Conservation (phyloP, 2,888 invertebrate genomes). For the Ramazzottius varieornatus region DNA sequence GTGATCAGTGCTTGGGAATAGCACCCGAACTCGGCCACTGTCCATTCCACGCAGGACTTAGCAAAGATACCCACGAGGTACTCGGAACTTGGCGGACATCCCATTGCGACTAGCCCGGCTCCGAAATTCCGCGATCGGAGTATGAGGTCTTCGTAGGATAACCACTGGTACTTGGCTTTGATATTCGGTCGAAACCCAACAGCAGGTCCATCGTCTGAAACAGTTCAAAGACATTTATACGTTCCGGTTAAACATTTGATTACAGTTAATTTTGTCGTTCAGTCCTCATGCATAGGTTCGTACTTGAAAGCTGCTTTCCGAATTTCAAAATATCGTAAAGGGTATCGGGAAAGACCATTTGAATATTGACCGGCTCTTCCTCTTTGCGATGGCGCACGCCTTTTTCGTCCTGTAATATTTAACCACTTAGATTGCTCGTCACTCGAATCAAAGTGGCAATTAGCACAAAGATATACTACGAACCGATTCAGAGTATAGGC, state of each 20-base stretch:
- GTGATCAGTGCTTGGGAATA: not conserved
- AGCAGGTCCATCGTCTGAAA: conserved; percentile 13
- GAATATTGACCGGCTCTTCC: no score
- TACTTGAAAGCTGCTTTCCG: not conserved
- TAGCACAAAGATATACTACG: no score
- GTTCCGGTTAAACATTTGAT: not conserved
- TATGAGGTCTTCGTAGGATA: conserved; percentile 19
- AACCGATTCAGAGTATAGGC: no score
- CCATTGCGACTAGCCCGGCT: conserved; percentile 15
- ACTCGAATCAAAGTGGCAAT: no score
- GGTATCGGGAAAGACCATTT: not conserved
- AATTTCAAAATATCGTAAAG: not conserved
- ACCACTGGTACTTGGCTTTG: conserved; percentile 17
- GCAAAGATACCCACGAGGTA: conserved; percentile 24
- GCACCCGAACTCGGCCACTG: not conserved
- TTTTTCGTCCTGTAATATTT: no score
- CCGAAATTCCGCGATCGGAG: conserved; percentile 14
- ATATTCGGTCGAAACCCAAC: conserved; percentile 17
- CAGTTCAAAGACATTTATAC: not conserved
- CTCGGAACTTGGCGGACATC: conserved; percentile 6
- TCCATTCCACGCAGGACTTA: conserved; percentile 20
- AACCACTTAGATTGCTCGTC: no score
- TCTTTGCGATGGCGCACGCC: no score
- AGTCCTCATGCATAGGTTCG: no score
- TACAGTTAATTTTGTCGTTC: no score